These are phyloP conservation scores for Synchiropus splendidus DNA, from an alignment of 2,113 vertebrate species.

Conservation along the genomic window DNA sequence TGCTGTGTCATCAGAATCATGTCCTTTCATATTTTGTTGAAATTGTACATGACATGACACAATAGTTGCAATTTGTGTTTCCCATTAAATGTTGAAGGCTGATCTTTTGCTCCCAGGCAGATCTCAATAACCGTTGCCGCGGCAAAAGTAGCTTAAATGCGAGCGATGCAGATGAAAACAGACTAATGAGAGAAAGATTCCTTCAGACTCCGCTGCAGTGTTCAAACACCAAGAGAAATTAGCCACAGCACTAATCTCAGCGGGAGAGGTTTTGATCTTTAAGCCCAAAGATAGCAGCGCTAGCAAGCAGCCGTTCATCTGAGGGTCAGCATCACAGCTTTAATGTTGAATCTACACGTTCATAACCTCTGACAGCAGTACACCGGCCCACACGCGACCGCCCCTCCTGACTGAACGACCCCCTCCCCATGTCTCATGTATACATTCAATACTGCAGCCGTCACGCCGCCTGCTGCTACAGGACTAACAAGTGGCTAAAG, in stretches of 20 bases:
- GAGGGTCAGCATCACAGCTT: conserved; percentile 25
- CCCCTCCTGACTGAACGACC: conserved; percentile 11
- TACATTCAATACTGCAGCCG: neutral
- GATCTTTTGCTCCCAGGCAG: no score
- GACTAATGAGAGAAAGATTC: conserved; percentile 14
- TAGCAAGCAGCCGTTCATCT: conserved; percentile 31
- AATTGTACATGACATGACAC: no score
- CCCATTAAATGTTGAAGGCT: no score
- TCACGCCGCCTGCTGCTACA: no score
- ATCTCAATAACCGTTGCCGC: conserved; percentile 8
- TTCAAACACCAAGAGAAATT: conserved; percentile 34
- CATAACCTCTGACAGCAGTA: conserved; percentile 14
- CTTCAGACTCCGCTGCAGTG: conserved; percentile 8
- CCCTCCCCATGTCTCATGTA: no score
- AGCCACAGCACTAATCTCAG: conserved; percentile 29
- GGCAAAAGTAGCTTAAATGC: conserved; percentile 14
- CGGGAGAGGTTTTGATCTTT: conserved; percentile 35
- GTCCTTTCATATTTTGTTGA: no score
- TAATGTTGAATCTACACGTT: conserved; percentile 18
- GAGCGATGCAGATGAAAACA: conserved; percentile 5
- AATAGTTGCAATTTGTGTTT: no score
- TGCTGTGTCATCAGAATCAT: no score
- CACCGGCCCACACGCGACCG: conserved; percentile 19
- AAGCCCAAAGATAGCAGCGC: conserved; percentile 40
- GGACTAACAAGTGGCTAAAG: no score